These are phyloP conservation scores for Cirrhinus mrigala DNA, from an alignment of 2,797 vertebrate species.

Conservation along the genomic window DNA sequence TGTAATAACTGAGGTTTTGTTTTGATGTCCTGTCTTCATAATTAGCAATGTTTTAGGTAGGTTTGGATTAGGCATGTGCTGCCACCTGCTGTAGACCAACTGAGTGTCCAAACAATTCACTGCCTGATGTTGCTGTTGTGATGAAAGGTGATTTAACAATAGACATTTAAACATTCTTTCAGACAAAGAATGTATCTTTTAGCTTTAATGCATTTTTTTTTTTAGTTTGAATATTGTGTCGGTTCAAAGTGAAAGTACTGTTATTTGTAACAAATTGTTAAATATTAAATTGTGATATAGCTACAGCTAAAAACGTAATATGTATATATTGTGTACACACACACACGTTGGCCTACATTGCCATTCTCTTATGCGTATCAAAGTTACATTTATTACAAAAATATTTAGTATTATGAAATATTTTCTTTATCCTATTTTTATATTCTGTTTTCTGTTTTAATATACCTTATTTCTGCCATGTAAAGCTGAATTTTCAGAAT, in stretches of 20 bases:
- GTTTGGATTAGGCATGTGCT: conserved; percentile 68
- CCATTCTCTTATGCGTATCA: too few relatives aligned
- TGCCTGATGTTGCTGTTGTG: not conserved
- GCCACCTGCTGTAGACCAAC: conserved; percentile 75
- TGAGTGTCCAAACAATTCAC: not conserved
- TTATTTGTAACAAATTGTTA: not conserved
- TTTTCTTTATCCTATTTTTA: too few relatives aligned
- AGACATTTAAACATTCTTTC: not conserved
- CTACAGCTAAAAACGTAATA: not conserved
- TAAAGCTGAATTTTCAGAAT: too few relatives aligned
- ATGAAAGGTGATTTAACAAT: not conserved
- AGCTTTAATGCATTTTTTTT: not conserved
- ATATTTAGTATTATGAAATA: too few relatives aligned
- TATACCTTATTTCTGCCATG: too few relatives aligned
- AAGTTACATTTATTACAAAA: too few relatives aligned
- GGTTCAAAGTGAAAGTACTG: not conserved
- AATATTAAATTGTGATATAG: not conserved
- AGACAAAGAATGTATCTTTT: not conserved
- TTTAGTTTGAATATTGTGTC: not conserved
- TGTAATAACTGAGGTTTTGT: not conserved
- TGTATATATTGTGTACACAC: too few relatives aligned
- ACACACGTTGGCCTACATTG: too few relatives aligned
- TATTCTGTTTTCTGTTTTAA: too few relatives aligned
- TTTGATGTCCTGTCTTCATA: not conserved
- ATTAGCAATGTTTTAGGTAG: conserved; percentile 35